Conservation (phyloP, 1,140 invertebrate species). For the Rhynchophorus ferrugineus region DNA sequence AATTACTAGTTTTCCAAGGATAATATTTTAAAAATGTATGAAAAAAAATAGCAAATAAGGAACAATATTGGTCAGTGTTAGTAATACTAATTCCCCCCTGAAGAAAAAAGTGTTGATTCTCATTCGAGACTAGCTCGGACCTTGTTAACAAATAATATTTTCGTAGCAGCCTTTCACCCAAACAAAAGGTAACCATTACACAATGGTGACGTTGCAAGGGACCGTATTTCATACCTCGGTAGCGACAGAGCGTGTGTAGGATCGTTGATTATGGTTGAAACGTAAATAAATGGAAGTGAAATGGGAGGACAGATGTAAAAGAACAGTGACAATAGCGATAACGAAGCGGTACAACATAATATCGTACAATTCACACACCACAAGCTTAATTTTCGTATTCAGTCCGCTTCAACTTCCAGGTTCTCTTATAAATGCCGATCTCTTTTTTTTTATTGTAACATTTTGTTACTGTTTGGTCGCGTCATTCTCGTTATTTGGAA, state of each 20-base stretch:
- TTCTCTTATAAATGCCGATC: too few relatives aligned
- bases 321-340: constrained; percentile 27
- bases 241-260: constrained; percentile 21
- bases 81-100: too few relatives aligned
- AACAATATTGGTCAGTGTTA: too few relatives aligned
- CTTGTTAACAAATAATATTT: constrained; percentile 5
- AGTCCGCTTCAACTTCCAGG: constrained; percentile 6
- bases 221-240: constrained; percentile 19
- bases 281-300: constrained; percentile 20
- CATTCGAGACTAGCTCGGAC: too few relatives aligned
- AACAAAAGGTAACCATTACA: constrained; percentile 10
- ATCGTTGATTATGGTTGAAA: constrained; percentile 23
- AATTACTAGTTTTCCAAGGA: too few relatives aligned
- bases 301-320: constrained; percentile 31
- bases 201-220: constrained; percentile 7
- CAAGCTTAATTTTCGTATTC: constrained; percentile 11
- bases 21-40: too few relatives aligned
- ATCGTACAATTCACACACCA: constrained; percentile 24
- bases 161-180: background rate
- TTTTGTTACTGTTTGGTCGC: too few relatives aligned
- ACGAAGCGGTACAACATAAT: constrained; percentile 28
- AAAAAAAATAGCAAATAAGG: too few relatives aligned
- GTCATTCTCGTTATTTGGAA: too few relatives aligned
- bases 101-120: too few relatives aligned
- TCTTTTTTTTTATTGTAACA: too few relatives aligned